Evolutionary conservation across 2,113 vertebrate species (phyloP), one percentile per base, ranked within the genome.

Genomic region (Coptodon rendalli): DNA sequence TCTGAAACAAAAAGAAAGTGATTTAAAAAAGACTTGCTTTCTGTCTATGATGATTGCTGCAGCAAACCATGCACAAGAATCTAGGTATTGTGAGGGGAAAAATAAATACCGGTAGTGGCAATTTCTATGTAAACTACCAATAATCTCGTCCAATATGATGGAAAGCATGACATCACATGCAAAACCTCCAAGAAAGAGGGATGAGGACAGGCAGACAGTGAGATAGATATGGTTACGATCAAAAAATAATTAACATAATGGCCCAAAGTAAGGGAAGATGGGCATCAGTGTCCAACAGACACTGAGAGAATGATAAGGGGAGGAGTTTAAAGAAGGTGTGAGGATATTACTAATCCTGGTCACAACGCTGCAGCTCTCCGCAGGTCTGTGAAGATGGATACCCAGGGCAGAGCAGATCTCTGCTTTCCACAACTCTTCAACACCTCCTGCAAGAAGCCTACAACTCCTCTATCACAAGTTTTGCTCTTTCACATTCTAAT

Each of bases 401-500:
- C 29, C 1, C 59, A 61, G 29, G 24, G 4, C 2, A 3, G 54
- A 57, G 54, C 24, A 27, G 54, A 57, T 0, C 54, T 57, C 54
- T 57, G 24, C 54, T 57, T 57, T 57, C 54, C 54, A 57, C 54
- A 57, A 27, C 24, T 57, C 24, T 57, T 57, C 56, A 57, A 57
- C 56, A 16, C 1, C 13, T 57, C 54, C 54, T 16, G 56, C 56
- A 57, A 57, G 56, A 57, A 57, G 0, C 56, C 56, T 57, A 57
- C 0, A 57, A 7, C 24, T 68, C 4, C 45, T 43, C 4, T 5
- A 0, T 6, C 54, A 0, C 7, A 78, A 9, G 3, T 11, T 43
- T 2, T 85, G 5, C 4, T n/a, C 6, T 27, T 56, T 56, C 22
- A 56, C 22, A 56, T 56, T 56, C 22, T 56, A 6, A 27, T 56